A percentile compares a stretch with the other conserved stretches of the same genome.
Conservation (phyloP, 2,797 vertebrate species). For the Chelonia mydas region DNA sequence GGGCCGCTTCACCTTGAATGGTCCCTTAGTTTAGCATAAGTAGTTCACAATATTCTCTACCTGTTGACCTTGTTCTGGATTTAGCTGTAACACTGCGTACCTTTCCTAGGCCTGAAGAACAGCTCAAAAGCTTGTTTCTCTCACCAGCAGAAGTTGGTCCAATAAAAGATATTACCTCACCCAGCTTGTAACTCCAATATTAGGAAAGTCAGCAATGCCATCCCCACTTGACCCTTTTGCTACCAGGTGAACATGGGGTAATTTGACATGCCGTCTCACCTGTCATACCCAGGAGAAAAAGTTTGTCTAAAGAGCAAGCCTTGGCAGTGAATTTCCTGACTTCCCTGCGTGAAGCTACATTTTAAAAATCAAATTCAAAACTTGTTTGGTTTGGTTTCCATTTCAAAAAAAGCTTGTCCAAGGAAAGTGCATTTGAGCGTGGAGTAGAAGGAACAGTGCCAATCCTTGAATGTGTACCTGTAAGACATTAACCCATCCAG, state of each 20-base stretch:
- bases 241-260: neutral
- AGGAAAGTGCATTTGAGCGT: neutral
- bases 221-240: neutral
- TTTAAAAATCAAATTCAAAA: neutral
- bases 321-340: neutral
- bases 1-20: neutral
- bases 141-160: neutral
- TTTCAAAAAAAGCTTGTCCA: neutral
- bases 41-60: neutral
- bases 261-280: neutral
- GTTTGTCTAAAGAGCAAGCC: neutral
- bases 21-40: neutral
- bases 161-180: neutral
- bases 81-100: neutral
- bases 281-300: neutral
- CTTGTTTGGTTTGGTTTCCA: neutral
- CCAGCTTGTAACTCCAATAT: neutral
- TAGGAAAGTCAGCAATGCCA: neutral
- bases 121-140: neutral
- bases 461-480: neutral
- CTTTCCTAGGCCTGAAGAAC: neutral
- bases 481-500: neutral
- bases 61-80: neutral
- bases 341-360: neutral
- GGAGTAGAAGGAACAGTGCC: neutral